These are phyloP conservation scores for Scarus forsteni DNA, from an alignment of 2,797 vertebrate genomes.

Conservation along the genomic window DNA sequence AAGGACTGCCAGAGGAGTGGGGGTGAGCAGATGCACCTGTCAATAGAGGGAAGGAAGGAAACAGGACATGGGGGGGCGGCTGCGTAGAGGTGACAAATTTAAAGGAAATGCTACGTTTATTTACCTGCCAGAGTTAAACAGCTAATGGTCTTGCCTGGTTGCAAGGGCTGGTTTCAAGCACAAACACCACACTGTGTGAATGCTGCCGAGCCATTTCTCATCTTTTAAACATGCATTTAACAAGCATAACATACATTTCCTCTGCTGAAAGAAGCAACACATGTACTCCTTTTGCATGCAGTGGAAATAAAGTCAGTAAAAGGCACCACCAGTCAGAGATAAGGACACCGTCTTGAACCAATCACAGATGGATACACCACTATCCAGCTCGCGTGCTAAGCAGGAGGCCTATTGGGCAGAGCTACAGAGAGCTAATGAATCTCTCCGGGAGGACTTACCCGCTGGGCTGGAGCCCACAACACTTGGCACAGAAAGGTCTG, in stretches of 20 bases:
- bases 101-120: conserved; percentile 75
- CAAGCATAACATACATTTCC: conserved; percentile 33
- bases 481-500: conserved; percentile 92
- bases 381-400: conserved; percentile 64
- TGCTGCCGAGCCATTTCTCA: conserved; percentile 27
- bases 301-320: conserved; percentile 36
- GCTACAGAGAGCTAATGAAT: conserved; percentile 78
- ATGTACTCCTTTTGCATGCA: conserved; percentile 28
- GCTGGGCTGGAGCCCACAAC: conserved; percentile 91
- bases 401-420: conserved; percentile 73
- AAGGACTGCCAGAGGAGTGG: conserved; percentile 71
- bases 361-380: conserved; percentile 69
- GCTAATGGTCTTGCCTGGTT: conserved; percentile 46
- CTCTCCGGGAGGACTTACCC: conserved; percentile 85
- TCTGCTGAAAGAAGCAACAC: conserved; percentile 31
- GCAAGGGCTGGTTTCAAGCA: conserved; percentile 37
- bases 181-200: conserved; percentile 34
- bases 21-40: conserved; percentile 85
- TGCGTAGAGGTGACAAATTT: conserved; percentile 58
- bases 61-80: conserved; percentile 57
- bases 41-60: conserved; percentile 80
- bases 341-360: conserved; percentile 58
- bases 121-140: conserved; percentile 68
- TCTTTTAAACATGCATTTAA: conserved; percentile 29
- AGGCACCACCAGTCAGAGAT: conserved; percentile 29